phyloP scores from a whole-genome alignment of 2,113 vertebrate species.

The Vombatus ursinus region DNA sequence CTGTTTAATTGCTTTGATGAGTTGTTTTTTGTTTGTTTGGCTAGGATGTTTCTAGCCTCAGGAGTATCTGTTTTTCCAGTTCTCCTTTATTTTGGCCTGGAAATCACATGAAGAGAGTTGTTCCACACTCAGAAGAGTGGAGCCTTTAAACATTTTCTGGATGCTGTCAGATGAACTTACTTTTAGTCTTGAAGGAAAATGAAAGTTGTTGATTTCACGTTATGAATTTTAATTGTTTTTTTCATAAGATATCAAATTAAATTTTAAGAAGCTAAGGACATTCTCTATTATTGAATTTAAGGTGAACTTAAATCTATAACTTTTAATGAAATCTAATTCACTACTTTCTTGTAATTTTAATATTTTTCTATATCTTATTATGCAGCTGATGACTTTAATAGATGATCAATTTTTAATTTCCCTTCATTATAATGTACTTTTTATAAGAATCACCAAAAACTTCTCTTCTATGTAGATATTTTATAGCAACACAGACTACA shows the following conservation, averaged over 20 bases:
- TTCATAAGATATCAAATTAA: conserved; percentile 83
- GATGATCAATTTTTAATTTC: conserved; percentile 62
- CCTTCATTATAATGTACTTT: conserved; percentile 36
- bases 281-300: conserved; percentile 75
- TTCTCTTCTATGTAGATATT: conserved; percentile 13
- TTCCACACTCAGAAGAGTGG: not conserved
- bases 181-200: conserved; percentile 60
- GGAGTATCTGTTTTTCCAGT: not conserved
- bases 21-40: not conserved
- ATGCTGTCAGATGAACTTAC: not conserved
- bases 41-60: not conserved
- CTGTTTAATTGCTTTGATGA: not conserved
- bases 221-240: conserved; percentile 82
- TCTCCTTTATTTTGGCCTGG: not conserved
- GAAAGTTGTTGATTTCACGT: conserved; percentile 73
- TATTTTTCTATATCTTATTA: conserved; percentile 61
- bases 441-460: conserved; percentile 2
- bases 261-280: conserved; percentile 79
- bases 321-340: conserved; percentile 79
- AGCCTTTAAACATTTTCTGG: not conserved
- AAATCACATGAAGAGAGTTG: not conserved
- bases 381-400: not conserved
- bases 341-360: conserved; percentile 62
- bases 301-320: conserved; percentile 71
- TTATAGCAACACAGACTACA: conserved; percentile 16